Evolutionary conservation across 2,797 vertebrate genomes (phyloP).

Genomic region (Apogon talboti): DNA sequence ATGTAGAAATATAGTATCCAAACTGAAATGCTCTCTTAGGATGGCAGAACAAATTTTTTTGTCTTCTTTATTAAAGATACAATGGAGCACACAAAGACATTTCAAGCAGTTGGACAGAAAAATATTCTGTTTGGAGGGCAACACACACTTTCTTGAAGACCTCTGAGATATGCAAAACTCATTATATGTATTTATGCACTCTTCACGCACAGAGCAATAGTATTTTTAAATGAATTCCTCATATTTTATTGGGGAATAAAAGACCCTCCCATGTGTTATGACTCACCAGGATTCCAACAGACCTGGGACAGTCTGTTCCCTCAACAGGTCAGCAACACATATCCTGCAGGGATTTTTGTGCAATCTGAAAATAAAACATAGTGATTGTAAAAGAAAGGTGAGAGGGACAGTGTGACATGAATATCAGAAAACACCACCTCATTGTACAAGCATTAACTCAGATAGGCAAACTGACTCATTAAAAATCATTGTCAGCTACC

Average conservation of each 20-base stretch:
- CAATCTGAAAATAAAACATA: constrained; percentile 23
- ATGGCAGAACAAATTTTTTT: not conserved
- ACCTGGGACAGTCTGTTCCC: constrained; percentile 36
- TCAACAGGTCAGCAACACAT: constrained; percentile 28
- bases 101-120: not conserved
- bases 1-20: not conserved
- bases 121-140: constrained; percentile 5
- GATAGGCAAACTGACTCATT: not conserved
- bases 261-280: constrained; percentile 22
- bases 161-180: constrained; percentile 5
- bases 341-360: constrained; percentile 28
- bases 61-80: not conserved
- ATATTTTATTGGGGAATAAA: constrained; percentile 24
- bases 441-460: constrained; percentile 32
- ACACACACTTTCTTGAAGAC: not conserved
- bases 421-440: not conserved
- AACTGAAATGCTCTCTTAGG: not conserved
- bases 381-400: constrained; percentile 13
- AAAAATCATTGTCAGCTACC: constrained; percentile 13
- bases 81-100: not conserved
- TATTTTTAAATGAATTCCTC: constrained; percentile 6
- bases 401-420: not conserved
- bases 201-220: not conserved
- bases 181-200: constrained; percentile 1
- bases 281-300: constrained; percentile 28